phyloP scores from a whole-genome alignment of 2,888 invertebrate genomes.

The Agriopis leucophaearia region DNA sequence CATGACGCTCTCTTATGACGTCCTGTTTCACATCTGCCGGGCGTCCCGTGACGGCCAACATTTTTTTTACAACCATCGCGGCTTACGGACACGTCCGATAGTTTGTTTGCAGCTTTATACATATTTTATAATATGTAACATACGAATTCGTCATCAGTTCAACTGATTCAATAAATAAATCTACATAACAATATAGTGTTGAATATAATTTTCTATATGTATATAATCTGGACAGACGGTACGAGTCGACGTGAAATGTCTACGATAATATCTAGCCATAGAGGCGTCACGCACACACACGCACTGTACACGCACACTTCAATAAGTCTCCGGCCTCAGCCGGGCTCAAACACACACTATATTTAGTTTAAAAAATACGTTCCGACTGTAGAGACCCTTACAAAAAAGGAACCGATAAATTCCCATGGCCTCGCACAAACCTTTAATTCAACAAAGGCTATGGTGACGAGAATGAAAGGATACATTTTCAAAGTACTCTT shows the following conservation, averaged over 20 bases:
- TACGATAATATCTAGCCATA: conserved; percentile 57
- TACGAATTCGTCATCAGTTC: conserved; percentile 62
- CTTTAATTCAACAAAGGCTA: conserved; percentile 46
- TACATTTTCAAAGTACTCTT: conserved; percentile 58
- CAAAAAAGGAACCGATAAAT: conserved; percentile 65
- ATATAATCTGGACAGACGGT: conserved; percentile 63
- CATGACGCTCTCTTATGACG: too few relatives aligned
- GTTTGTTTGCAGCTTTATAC: conserved; percentile 45
- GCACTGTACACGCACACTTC: conserved; percentile 54
- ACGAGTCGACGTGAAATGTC: conserved; percentile 65
- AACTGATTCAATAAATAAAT: conserved; percentile 58
- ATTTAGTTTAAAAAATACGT: conserved; percentile 31
- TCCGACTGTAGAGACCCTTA: conserved; percentile 35
- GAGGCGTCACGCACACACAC: conserved; percentile 32
- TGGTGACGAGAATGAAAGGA: conserved; percentile 34
- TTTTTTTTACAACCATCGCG: too few relatives aligned
- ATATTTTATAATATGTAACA: conserved; percentile 55
- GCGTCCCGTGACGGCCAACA: too few relatives aligned
- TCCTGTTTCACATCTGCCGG: too few relatives aligned
- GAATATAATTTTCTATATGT: conserved; percentile 41
- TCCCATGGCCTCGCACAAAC: conserved; percentile 52
- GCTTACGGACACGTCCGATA: too few relatives aligned
- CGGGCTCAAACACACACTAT: conserved; percentile 34
- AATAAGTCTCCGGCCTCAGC: conserved; percentile 46
- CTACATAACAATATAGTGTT: conserved; percentile 49